Evolutionary conservation across 2,797 vertebrate genomes (phyloP).

Genomic region (Chanos chanos): DNA sequence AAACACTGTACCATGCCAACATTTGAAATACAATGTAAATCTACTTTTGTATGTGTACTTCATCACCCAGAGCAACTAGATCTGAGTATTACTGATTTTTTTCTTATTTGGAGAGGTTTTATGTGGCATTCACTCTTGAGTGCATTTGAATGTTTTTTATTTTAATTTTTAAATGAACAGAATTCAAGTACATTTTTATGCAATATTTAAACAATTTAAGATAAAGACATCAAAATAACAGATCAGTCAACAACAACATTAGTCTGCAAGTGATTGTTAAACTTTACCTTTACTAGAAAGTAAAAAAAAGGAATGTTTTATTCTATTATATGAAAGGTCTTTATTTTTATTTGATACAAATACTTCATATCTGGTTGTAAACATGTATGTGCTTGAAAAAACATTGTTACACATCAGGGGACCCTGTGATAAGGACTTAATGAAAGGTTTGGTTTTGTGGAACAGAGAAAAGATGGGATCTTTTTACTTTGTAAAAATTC

Average conservation of each 20-base stretch:
- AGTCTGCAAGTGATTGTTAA: constrained; percentile 6
- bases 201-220: constrained; percentile 1
- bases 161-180: too few relatives aligned
- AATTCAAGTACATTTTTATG: constrained; percentile 11
- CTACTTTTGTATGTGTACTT: constrained; percentile 29
- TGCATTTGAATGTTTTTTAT: too few relatives aligned
- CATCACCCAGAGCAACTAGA: constrained; percentile 2
- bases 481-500: constrained; percentile 23
- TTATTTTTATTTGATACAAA: constrained; percentile 18
- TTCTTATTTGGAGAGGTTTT: too few relatives aligned
- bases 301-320: constrained; percentile 36
- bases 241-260: too few relatives aligned
- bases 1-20: constrained; percentile 20
- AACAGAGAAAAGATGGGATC: not conserved
- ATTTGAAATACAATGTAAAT: constrained; percentile 23
- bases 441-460: constrained; percentile 1
- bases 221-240: constrained; percentile 7
- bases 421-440: not conserved
- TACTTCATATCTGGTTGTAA: constrained; percentile 31
- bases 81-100: too few relatives aligned
- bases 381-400: too few relatives aligned
- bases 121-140: too few relatives aligned
- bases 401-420: too few relatives aligned
- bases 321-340: constrained; percentile 24
- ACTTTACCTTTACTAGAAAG: constrained; percentile 23